Base-by-base conservation (phyloP, 2,888 invertebrate genomes). In the Eulithis testata region DNA sequence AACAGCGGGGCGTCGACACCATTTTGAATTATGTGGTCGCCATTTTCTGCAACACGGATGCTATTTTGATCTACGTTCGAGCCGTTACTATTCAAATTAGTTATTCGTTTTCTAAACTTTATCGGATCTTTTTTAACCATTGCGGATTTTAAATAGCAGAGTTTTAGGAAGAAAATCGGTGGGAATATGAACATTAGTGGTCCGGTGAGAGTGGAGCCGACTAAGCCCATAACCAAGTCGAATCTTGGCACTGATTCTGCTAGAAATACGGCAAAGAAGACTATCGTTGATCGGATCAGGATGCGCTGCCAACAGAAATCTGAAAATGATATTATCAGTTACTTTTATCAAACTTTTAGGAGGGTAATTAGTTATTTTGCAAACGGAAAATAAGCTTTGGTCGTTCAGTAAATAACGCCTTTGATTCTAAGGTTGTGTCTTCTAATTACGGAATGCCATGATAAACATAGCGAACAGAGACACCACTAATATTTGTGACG, bases 181-280 rank as follows among this genome's bases (percentile, higher is more conserved):
- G 98, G 98, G 65, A 97, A 94, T 66, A 98, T 94, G 73, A 98
- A 98, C 76, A 97, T 96, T 11, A 98, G 87, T 0, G 98, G 96
- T 0, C 97, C 97, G 0, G 96, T 96, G 4, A 98, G 93, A 0
- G 97, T 96, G 4, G 97, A 97, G 0, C 98, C 98, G 9, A 98
- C 95, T 0, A 98, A 89, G 2, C 97, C 96, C 95, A 98, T 96
- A 11, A 98, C 96, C 21, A 97, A 91, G 77, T 98, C 97, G 81
- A 98, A 98, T 71, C 96, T 94, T 0, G 98, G 98, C 0, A 98
- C 95, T 0, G 96, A 94, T 86, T 97, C 97, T 0, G 96, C 97
- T 3, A 98, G 90, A 40, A 97, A 94, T 6, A 98, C 95, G 0
- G 96, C 96, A 3, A 96, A 72, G 0, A 95, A 92, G 11, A 97